phyloP scores from a whole-genome alignment of 2,888 invertebrate species.

The Osedax fenrisi region DNA sequence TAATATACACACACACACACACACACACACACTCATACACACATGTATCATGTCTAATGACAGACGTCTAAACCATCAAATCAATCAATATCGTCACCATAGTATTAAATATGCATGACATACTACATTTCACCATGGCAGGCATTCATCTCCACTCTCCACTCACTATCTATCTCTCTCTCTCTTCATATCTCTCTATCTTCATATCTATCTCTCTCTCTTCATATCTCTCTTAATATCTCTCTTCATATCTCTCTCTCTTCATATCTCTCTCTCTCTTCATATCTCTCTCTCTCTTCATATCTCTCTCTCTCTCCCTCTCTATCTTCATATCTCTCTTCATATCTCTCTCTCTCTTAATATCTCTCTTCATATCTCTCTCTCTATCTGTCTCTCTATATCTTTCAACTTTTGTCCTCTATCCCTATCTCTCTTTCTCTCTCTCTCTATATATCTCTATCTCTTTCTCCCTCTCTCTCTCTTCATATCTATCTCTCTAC shows the following conservation, averaged over 20 bases:
- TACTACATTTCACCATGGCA: no score
- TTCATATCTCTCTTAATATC: no score
- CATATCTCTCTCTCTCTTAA: no score
- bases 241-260: background rate
- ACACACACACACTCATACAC: background rate
- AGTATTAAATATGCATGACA: background rate
- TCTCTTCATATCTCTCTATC: background rate
- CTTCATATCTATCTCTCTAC: no score
- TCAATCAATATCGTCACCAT: background rate
- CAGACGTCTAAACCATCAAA: no score
- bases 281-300: background rate
- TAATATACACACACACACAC: background rate
- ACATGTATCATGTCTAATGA: background rate
- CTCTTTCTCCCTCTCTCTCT: no score
- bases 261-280: background rate
- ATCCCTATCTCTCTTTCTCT: no score
- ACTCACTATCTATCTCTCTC: background rate
- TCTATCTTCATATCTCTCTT: no score
- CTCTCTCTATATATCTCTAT: no score
- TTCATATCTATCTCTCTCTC: background rate
- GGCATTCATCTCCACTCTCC: background rate
- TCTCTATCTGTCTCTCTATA: no score
- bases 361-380: no score
- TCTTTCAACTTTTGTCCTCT: no score
- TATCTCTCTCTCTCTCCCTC: background rate